phyloP scores from a whole-genome alignment of 35 echinoderm and acorn worm genomes.

The Nesometra sesokonis region DNA sequence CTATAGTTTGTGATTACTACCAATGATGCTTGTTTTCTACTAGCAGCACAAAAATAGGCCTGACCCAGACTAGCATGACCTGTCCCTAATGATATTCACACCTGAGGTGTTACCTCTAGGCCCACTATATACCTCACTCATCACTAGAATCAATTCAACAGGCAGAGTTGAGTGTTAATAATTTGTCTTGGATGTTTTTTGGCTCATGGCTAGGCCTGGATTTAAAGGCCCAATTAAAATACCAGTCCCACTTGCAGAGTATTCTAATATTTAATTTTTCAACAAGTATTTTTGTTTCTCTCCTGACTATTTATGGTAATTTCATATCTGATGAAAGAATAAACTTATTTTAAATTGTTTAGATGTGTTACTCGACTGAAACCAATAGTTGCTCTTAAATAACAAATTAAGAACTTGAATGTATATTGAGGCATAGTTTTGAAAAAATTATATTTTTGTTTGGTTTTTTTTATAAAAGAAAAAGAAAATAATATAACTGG shows the following conservation, averaged over 20 bases:
- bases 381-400: too few species aligned
- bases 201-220: not conserved
- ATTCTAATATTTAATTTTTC: too few species aligned
- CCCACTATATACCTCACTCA: not conserved
- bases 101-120: not conserved
- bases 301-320: too few species aligned
- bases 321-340: too few species aligned
- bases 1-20: not conserved
- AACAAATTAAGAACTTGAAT: too few species aligned
- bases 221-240: not conserved
- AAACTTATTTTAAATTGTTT: too few species aligned
- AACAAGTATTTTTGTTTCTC: too few species aligned
- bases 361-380: too few species aligned
- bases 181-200: not conserved
- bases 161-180: not conserved
- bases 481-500: too few species aligned
- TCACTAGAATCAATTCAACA: not conserved
- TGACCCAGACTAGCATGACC: not conserved
- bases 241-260: not conserved
- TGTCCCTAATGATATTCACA: not conserved
- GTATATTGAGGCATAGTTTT: too few species aligned
- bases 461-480: too few species aligned
- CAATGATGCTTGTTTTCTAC: not conserved
- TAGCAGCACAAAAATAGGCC: not conserved
- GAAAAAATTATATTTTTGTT: too few species aligned